Evolutionary conservation across 2,797 vertebrate genomes (phyloP), one percentile per base, ranked within the genome.

Genomic region (Hippocampus kuda): DNA sequence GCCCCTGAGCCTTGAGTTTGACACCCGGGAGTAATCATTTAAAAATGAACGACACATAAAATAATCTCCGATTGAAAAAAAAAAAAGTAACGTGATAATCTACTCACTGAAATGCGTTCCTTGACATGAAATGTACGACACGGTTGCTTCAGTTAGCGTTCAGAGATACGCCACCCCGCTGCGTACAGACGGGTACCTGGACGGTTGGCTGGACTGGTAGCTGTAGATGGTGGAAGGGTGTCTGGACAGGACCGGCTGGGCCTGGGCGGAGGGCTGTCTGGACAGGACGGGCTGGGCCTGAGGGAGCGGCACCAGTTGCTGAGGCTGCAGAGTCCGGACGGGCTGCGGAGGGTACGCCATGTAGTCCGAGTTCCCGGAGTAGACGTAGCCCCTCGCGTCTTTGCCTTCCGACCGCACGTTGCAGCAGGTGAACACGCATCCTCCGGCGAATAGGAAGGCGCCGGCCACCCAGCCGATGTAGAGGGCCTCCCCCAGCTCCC

Each of bases 401-500:
- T 90, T 86, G 2, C 80, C 88, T 16, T 83, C 75, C 0, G 71
- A 54, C 74, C 79, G 77, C 2, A 87, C 65, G 16, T 85, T 89
- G 53, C 91, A 94, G 53, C 91, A 94, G 48, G 88, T 74, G 15
- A 94, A 88, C 41, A 95, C 83, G 67, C 90, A 92, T 5, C 96
- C 97, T 0, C 88, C 95, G 0, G 76, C 69, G 0, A 96, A 84
- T 24, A 97, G 88, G 62, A 95, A 88, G 0, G 83, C 91, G 0
- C 84, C 0, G 0, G 92, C 88, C 16, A 90, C 88, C 96, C 97
- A 99, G 63, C 96, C 97, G 1, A 99, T 88, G 71, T 93, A 99
- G 0, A 99, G 92, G 0, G 96, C 94, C 1, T 93, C 94, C 1
- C 97, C 97, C 1, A 98, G 89, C 81, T 99, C 97, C 65, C 93